Base-by-base conservation (phyloP, 2,888 invertebrate species). In the Dicranocentrus wangi region DNA sequence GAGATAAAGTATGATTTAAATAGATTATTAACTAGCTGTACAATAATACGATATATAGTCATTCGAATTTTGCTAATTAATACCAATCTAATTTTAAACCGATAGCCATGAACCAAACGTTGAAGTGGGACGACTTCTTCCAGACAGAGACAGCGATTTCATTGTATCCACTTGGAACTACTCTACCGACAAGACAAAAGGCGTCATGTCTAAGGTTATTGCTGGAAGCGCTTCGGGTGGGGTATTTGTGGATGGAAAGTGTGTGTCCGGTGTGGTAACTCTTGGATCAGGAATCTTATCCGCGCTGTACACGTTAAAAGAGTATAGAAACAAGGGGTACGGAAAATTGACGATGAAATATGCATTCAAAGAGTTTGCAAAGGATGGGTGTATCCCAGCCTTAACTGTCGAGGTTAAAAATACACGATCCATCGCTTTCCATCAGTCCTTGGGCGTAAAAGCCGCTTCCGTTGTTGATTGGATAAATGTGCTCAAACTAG, bases 111-210 rank as follows among this genome's bases (percentile, higher is more conserved):
- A 42, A 15, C 63, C 39, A 7, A n/a, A n/a, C n/a, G n/a, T n/a
- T 8, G 66, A 65, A 53, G 19, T 82, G 1, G 8, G 58, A 42
- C 32, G 66, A 23, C 23, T 82, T 13, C 43, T 43, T 27, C 60
- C 51, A 1, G 68, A 77, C 2, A 27, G 2, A n/a, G 82, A 73
- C 19, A 55, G 47, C 5, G 61, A 71, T 1, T 82, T 78, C 39
- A 61, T 82, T 23, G 0, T 65, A 8, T 43, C 66, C n/a, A 82
- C 71, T 15, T 82, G 82, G 82, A 61, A 53, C 10, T 82, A 72
- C 43, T 2, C 53, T 1, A 43, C 39, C 8, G 39, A 66, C 10
- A 61, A 43, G 3, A 19, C 70, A 0, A 19, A 23, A 23, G 23
- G 1, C 0, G 68, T 51, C 19, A 23, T 82, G 17, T 19, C 17